Conservation (phyloP, 2,888 invertebrate species). For the Eudemis profundana region DNA sequence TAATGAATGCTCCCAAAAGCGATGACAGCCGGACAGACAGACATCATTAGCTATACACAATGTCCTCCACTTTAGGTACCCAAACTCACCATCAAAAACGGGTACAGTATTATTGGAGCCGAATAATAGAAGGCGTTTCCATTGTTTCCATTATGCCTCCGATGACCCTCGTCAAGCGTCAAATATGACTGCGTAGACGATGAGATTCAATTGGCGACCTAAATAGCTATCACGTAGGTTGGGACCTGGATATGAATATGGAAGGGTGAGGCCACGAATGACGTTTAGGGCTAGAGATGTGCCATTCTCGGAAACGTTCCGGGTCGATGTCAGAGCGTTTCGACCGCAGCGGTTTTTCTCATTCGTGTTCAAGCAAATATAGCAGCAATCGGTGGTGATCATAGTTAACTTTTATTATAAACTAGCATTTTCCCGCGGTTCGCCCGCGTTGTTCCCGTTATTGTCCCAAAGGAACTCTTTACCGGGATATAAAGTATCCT, state of each 20-base stretch:
- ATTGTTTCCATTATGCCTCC: constrained; percentile 20
- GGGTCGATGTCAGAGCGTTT: too few species aligned
- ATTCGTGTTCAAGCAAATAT: too few species aligned
- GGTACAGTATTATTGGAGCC: neutral
- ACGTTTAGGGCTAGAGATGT: neutral
- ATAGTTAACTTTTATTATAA: too few species aligned
- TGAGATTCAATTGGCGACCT: constrained; percentile 8
- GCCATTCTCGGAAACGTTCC: too few species aligned
- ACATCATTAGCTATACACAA: neutral
- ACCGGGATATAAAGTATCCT: too few species aligned
- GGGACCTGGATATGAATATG: constrained; percentile 13
- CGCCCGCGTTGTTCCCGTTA: too few species aligned
- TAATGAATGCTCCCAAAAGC: too few species aligned
- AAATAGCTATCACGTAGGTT: neutral
- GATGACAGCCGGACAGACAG: neutral
- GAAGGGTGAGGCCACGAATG: neutral
- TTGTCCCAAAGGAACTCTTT: too few species aligned
- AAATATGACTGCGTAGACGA: constrained; percentile 7
- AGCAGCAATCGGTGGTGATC: too few species aligned
- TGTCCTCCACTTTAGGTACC: neutral
- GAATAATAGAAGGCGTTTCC: constrained; percentile 11
- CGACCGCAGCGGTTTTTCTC: too few species aligned
- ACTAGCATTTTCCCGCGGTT: too few species aligned
- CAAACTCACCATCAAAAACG: neutral
- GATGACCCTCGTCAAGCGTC: constrained; percentile 25